phyloP scores from a whole-genome alignment of 2,113 vertebrate species.

The Vulpes ferrilata region DNA sequence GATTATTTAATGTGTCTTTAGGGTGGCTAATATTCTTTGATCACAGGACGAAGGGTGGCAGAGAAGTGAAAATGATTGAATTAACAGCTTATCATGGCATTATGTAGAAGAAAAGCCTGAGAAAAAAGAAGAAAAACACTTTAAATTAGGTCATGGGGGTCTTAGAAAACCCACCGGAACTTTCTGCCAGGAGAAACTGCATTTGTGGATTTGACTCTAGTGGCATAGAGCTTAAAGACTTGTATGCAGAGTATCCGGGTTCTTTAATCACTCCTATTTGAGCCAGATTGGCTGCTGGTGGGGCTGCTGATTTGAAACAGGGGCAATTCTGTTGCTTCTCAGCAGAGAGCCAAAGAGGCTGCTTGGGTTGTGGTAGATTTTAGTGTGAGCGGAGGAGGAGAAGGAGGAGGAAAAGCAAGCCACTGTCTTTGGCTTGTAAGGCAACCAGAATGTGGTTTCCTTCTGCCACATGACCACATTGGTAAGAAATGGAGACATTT shows the following conservation, averaged over 20 bases:
- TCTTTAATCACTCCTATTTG: background rate
- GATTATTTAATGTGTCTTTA: conserved; percentile 46
- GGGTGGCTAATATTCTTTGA: conserved; percentile 59
- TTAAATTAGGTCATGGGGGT: conserved; percentile 40
- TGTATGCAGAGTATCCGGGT: rapidly evolving
- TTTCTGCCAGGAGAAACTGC: background rate
- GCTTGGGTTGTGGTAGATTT: background rate
- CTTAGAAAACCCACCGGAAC: conserved; percentile 37
- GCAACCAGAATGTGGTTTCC: background rate
- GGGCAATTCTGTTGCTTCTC: background rate
- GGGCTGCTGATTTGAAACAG: background rate
- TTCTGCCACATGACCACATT: background rate
- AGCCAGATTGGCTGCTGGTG: background rate
- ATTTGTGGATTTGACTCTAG: background rate
- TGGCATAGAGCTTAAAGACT: background rate
- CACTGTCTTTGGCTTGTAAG: background rate
- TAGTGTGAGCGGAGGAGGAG: background rate
- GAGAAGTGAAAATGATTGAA: conserved; percentile 67
- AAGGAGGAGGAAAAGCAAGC: background rate
- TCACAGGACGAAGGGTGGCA: conserved; percentile 20
- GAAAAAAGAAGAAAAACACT: conserved; percentile 56
- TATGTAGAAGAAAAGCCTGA: background rate
- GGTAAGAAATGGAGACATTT: background rate
- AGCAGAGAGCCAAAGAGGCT: background rate
- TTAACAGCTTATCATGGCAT: conserved; percentile 50